Conservation (phyloP, 1,140 invertebrate species). For the Scaptomyza graminum region DNA sequence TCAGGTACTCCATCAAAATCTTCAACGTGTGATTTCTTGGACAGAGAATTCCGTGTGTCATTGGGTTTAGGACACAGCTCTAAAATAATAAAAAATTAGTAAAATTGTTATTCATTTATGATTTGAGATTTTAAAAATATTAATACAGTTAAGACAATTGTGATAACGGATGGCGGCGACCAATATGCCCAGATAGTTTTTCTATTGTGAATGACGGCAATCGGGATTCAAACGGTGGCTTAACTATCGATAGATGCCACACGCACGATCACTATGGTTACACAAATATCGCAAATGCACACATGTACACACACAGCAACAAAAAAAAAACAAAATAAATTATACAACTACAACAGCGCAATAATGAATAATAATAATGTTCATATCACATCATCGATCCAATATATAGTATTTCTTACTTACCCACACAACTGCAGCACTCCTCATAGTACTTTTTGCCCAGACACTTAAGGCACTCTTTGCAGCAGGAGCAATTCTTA, state of each 20-base stretch:
- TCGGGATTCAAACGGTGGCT: slow-evolving; percentile 38
- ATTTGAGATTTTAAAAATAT: no score
- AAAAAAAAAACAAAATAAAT: slow-evolving; percentile 41
- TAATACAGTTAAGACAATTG: neutral
- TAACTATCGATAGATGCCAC: slow-evolving; percentile 61
- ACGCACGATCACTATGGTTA: slow-evolving; percentile 1
- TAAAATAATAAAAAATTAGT: slow-evolving; percentile 70
- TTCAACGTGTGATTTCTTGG: slow-evolving; percentile 94
- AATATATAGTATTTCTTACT: slow-evolving; percentile 36
- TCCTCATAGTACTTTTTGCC: slow-evolving; percentile 94
- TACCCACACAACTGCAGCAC: slow-evolving; percentile 95
- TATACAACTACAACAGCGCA: slow-evolving; percentile 42
- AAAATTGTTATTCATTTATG: slow-evolving; percentile 1
- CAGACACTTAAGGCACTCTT: slow-evolving; percentile 95
- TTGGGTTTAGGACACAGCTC: slow-evolving; percentile 95
- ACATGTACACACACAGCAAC: slow-evolving; percentile 38
- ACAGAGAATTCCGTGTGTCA: slow-evolving; percentile 88
- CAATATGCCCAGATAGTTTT: neutral
- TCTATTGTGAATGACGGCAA: slow-evolving; percentile 12
- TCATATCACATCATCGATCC: slow-evolving; percentile 61
- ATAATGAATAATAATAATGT: slow-evolving; percentile 56
- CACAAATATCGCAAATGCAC: slow-evolving; percentile 34
- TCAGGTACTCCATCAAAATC: slow-evolving; percentile 92
- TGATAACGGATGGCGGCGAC: no score
- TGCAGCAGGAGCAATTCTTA: slow-evolving; percentile 95